Percentiles rank a stretch among this genome's conserved stretches.
These are phyloP conservation scores for Morinoia aosen DNA, from an alignment of 2,888 invertebrate genomes.

Conservation along the genomic window DNA sequence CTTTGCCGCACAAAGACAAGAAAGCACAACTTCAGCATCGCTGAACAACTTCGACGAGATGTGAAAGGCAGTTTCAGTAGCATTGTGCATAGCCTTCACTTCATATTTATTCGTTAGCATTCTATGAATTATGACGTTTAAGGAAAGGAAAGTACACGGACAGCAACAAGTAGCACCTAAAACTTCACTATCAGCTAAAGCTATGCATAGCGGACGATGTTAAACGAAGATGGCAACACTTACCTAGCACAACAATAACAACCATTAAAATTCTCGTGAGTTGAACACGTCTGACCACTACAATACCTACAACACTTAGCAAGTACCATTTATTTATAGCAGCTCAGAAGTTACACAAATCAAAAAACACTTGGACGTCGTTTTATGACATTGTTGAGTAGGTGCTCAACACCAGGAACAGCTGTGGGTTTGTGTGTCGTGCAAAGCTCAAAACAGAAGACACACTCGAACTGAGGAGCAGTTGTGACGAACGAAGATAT, in stretches of 20 bases:
- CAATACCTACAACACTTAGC: not conserved
- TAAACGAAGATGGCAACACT: not conserved
- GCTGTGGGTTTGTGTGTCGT: too few relatives aligned
- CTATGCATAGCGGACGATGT: not conserved
- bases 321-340: not conserved
- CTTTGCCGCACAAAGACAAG: too few relatives aligned
- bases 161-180: not conserved
- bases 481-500: too few relatives aligned
- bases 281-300: not conserved
- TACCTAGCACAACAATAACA: constrained; percentile 2
- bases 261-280: not conserved
- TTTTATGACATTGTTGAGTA: too few relatives aligned
- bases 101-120: not conserved
- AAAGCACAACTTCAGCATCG: not conserved
- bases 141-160: not conserved
- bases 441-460: too few relatives aligned
- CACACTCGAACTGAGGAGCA: too few relatives aligned
- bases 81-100: not conserved
- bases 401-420: too few relatives aligned
- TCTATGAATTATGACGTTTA: not conserved
- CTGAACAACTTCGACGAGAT: not conserved
- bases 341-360: not conserved
- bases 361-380: not conserved
- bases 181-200: not conserved
- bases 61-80: not conserved